Conservation (phyloP, 2,113 vertebrate species). For the Ictidomys tridecemlineatus region DNA sequence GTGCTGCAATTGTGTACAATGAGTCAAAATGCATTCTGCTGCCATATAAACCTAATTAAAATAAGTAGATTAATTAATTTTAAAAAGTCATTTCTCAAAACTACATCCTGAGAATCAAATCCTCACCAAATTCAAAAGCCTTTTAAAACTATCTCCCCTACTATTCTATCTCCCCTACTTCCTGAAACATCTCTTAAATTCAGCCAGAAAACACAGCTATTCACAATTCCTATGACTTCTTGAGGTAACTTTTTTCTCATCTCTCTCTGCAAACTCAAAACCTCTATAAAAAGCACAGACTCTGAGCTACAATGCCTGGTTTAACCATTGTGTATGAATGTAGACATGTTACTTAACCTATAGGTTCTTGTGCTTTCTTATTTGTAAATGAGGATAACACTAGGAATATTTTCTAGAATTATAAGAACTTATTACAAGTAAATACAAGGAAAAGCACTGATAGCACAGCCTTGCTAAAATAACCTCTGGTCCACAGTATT, state of each 20-base stretch:
- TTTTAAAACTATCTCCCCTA: background rate
- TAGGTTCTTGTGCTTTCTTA: background rate
- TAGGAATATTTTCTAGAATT: background rate
- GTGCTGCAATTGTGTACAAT: no score
- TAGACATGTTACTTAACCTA: slow-evolving; percentile 21
- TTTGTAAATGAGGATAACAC: background rate
- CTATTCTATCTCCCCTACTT: background rate
- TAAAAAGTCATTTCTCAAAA: slow-evolving; percentile 59
- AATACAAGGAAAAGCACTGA: background rate
- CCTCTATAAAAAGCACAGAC: background rate
- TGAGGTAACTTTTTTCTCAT: background rate
- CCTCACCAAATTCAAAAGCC: slow-evolving; percentile 3
- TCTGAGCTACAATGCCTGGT: background rate
- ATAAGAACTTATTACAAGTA: background rate
- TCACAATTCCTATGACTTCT: background rate
- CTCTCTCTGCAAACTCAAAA: slow-evolving; percentile 42
- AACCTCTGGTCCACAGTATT: background rate
- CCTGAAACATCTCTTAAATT: background rate
- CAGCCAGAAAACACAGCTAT: background rate
- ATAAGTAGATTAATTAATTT: no score
- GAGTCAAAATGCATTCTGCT: no score
- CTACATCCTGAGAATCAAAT: background rate
- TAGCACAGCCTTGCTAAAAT: background rate
- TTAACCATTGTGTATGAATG: background rate
- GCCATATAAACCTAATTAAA: no score